Percentiles rank a stretch among this genome's conserved stretches.
Conservation (phyloP, 1,140 invertebrate species). For the Heliconius congener region DNA sequence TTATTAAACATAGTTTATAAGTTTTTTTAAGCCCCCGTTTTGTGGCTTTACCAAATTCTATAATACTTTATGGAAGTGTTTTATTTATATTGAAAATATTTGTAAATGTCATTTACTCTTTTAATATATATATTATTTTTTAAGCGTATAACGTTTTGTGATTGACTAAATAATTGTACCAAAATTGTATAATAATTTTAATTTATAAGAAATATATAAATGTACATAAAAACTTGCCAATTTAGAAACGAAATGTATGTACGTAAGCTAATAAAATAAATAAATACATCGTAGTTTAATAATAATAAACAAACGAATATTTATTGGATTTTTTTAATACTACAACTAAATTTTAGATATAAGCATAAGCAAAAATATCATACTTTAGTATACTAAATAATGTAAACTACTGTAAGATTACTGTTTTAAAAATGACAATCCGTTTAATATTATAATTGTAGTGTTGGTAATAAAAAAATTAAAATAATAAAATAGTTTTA, state of each 20-base stretch:
- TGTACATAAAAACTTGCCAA: conserved; percentile 34
- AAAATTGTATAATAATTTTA: conserved; percentile 24
- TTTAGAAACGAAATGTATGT: conserved; percentile 30
- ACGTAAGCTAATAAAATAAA: conserved; percentile 16
- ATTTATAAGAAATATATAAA: conserved; percentile 15
- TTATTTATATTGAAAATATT: conserved; percentile 16
- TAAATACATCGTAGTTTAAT: conserved; percentile 20
- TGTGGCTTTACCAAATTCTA: not conserved
- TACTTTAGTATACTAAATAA: conserved; percentile 53
- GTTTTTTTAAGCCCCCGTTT: not conserved
- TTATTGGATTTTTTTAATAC: conserved; percentile 25
- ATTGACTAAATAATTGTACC: conserved; percentile 22
- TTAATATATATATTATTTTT: conserved; percentile 28
- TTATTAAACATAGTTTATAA: not conserved
- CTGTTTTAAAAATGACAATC: conserved; percentile 46
- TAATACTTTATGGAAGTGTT: not conserved
- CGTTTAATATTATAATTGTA: conserved; percentile 64
- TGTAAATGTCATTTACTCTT: conserved; percentile 11
- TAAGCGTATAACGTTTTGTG: conserved; percentile 58
- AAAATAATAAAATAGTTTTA: conserved; percentile 13
- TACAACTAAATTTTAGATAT: conserved; percentile 16
- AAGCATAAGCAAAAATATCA: conserved; percentile 51
- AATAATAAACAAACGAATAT: conserved; percentile 26
- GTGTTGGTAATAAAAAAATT: conserved; percentile 69
- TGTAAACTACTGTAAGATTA: conserved; percentile 52